phyloP scores from a whole-genome alignment of 2,113 vertebrate species.

The Toxotes jaculatrix region DNA sequence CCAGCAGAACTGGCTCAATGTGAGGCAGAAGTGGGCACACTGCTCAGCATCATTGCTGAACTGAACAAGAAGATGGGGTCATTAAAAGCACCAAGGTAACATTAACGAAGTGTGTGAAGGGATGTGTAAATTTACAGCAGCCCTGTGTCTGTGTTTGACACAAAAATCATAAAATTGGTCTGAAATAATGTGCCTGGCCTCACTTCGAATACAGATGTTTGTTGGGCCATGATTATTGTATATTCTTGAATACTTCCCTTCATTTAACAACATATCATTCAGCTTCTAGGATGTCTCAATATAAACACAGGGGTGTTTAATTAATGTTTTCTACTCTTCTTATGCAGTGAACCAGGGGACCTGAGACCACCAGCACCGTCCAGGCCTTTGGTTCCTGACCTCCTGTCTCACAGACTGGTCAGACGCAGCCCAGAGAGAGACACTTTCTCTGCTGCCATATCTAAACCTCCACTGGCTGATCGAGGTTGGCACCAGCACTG shows the following conservation, averaged over 20 bases:
- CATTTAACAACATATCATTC: not conserved
- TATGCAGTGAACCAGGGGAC: slow-evolving; percentile 77
- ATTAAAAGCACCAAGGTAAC: slow-evolving; percentile 81
- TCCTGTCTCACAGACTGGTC: slow-evolving; percentile 54
- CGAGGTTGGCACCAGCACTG: slow-evolving; percentile 52
- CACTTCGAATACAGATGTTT: not conserved
- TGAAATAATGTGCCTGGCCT: not conserved
- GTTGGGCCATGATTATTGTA: not conserved
- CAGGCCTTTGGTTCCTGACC: slow-evolving; percentile 71
- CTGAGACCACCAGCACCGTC: slow-evolving; percentile 45
- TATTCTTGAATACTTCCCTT: not conserved
- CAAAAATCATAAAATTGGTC: not conserved
- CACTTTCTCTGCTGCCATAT: slow-evolving; percentile 23
- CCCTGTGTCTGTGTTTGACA: not conserved
- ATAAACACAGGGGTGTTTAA: not conserved
- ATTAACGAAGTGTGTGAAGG: not conserved
- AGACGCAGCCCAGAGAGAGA: slow-evolving; percentile 56
- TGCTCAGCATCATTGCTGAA: slow-evolving; percentile 75
- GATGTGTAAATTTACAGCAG: not conserved
- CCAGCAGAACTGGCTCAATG: slow-evolving; percentile 78
- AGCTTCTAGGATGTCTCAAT: not conserved
- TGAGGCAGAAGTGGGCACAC: slow-evolving; percentile 76
- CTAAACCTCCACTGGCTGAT: slow-evolving; percentile 49
- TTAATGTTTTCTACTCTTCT: slow-evolving; percentile 9
- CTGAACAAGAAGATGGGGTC: slow-evolving; percentile 81